phyloP scores from a whole-genome alignment of 2,113 vertebrate genomes.

The Podiceps cristatus region DNA sequence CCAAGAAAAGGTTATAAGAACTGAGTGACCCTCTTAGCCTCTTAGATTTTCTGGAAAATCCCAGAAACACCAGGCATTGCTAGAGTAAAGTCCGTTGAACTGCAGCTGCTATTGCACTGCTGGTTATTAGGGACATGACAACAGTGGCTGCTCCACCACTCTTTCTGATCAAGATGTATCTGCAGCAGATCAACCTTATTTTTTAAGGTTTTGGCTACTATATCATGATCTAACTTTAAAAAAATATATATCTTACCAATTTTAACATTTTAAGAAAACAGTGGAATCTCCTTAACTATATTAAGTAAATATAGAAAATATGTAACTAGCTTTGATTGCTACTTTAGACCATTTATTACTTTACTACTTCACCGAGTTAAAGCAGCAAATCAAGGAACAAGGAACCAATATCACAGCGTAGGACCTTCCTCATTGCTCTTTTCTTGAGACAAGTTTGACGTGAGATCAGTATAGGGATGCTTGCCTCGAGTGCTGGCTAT shows the following conservation, averaged over 20 bases:
- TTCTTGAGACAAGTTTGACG: neutral
- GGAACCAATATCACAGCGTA: neutral
- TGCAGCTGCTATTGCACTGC: neutral
- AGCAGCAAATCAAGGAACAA: neutral
- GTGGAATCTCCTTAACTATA: neutral
- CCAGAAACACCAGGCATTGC: neutral
- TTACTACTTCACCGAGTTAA: neutral
- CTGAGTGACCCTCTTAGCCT: neutral
- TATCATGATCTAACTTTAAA: neutral
- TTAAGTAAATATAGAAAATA: neutral
- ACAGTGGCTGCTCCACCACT: neutral
- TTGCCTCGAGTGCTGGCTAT: neutral
- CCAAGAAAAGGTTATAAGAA: neutral
- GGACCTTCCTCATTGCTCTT: neutral
- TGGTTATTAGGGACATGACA: neutral
- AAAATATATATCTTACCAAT: neutral
- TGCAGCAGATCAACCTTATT: neutral
- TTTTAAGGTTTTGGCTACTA: neutral
- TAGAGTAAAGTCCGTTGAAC: neutral
- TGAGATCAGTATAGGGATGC: neutral
- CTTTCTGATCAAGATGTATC: neutral
- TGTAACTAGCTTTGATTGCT: neutral
- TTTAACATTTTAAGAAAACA: neutral
- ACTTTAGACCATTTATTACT: neutral
- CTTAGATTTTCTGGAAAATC: neutral